Conservation (phyloP, 2,797 vertebrate genomes). For the Pangasius djambal region DNA sequence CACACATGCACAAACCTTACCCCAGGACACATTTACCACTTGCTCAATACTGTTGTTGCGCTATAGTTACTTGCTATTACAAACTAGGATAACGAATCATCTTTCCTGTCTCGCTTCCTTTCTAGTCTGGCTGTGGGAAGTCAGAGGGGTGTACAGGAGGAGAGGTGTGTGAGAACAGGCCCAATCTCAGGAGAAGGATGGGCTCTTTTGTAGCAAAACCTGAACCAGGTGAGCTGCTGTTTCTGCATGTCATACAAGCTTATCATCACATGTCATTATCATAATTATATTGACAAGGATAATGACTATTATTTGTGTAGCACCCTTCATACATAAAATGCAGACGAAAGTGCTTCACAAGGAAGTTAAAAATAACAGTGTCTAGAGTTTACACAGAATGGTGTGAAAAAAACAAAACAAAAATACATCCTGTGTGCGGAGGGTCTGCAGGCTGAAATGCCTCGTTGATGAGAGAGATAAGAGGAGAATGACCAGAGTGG, state of each 20-base stretch:
- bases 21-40: not conserved
- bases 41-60: not conserved
- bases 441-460: too few relatives aligned
- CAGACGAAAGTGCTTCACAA: not conserved
- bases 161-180: constrained; percentile 80
- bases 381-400: too few relatives aligned
- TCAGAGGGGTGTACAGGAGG: constrained; percentile 71
- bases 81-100: not conserved
- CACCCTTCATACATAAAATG: not conserved
- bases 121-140: constrained; percentile 77
- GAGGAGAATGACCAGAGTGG: too few relatives aligned
- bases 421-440: too few relatives aligned
- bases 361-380: not conserved
- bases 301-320: not conserved
- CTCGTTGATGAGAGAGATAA: too few relatives aligned
- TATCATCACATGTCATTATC: not conserved
- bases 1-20: not conserved
- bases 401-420: too few relatives aligned
- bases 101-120: not conserved
- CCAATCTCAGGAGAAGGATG: constrained; percentile 92
- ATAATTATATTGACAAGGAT: too few relatives aligned
- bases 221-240: constrained; percentile 78
- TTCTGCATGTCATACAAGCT: not conserved
- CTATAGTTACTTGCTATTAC: not conserved
- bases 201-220: constrained; percentile 86